Conservation (phyloP, 2,113 vertebrate genomes). For the Haemorhous mexicanus region DNA sequence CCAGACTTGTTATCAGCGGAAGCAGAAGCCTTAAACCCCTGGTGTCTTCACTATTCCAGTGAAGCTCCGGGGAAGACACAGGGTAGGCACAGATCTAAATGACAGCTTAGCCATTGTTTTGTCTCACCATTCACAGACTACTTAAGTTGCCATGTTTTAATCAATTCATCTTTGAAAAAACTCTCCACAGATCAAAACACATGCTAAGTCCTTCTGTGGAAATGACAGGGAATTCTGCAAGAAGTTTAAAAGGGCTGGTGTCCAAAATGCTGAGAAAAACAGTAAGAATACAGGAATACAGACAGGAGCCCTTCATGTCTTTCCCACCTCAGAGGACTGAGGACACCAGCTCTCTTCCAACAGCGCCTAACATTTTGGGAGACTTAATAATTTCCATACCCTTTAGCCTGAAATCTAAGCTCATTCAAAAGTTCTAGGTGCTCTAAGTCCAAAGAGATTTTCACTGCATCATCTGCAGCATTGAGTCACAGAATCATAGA, state of each 20-base stretch:
- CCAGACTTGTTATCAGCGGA: neutral
- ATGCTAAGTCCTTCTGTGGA: neutral
- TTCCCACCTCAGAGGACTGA: neutral
- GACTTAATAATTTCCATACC: neutral
- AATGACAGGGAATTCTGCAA: neutral
- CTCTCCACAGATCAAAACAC: neutral
- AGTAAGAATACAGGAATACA: neutral
- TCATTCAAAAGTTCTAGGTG: neutral
- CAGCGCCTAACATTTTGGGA: neutral
- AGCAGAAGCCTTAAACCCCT: neutral
- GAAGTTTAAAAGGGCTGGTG: neutral
- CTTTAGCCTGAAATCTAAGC: neutral
- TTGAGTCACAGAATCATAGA: neutral
- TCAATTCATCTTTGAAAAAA: neutral
- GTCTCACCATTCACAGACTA: neutral
- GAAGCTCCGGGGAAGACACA: accelerated
- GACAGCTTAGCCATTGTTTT: neutral
- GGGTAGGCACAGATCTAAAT: neutral
- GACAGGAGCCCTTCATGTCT: neutral
- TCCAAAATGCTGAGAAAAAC: neutral
- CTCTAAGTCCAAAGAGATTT: neutral
- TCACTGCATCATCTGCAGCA: neutral
- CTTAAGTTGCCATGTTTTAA: neutral
- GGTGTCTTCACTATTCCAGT: accelerated
- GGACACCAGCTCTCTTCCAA: neutral